Base-by-base conservation (phyloP, 2,888 invertebrate species). In the Eumerus sabulonum region DNA sequence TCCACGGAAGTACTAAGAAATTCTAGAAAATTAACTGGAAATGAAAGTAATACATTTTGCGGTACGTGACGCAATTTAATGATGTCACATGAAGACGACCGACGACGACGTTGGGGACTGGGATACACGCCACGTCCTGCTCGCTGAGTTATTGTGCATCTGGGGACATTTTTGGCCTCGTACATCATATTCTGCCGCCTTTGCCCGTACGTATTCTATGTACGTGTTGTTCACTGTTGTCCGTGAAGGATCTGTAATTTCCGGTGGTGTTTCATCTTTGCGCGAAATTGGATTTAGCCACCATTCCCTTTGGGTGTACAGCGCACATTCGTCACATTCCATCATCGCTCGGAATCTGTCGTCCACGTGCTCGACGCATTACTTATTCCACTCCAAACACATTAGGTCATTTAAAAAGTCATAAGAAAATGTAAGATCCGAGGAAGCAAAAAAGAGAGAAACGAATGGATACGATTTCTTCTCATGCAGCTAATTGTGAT, bases 11-110 rank as follows among this genome's bases (percentile, higher is more conserved):
- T 74, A 64, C 63, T 13, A 48, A 79, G 70, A 64, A 70, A 77
- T 74, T 72, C 74, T 53, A 60, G 64, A 79, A 79, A 79, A 79
- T 79, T 79, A 79, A 79, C 79, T 79, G 79, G 79, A 79, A 79
- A 79, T 79, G 79, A 79, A 79, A 79, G 79, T 79, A 79, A 79
- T 79, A 79, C 79, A 70, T 79, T 79, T 73, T 74, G 74, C 70
- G 74, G 79, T 74, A 79, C 79, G 79, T 79, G 79, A 79, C 79
- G 59, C 79, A 79, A 74, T 79, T 79, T 79, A 79, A 79, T 79
- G 79, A 79, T 79, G 79, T 79, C 79, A 79, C 79, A 79, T 64
- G 59, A 59, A 70, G 48, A 13, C 51, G 63, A 59, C 70, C 64
- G 63, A 63, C 70, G 57, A 70, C 63, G 48, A 44, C n/a, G n/a